A percentile compares a stretch with the other conserved stretches of the same genome.
These are phyloP conservation scores for Cranoglanis bouderius DNA, from an alignment of 2,113 vertebrate genomes.

Conservation along the genomic window DNA sequence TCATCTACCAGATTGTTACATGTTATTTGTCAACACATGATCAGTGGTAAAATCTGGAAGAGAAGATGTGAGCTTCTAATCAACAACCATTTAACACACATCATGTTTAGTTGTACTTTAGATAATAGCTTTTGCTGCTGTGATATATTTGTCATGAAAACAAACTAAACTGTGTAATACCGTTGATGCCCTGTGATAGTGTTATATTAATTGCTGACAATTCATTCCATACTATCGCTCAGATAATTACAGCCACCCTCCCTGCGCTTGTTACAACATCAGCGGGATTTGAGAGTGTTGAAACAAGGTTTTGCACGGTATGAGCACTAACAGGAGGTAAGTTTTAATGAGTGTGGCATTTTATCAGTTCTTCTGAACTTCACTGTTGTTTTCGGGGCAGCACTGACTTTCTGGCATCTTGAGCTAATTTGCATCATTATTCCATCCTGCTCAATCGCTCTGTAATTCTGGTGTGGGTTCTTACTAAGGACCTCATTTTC, in stretches of 20 bases:
- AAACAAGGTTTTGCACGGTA: conserved; percentile 30
- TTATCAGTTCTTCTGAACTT: conserved; percentile 36
- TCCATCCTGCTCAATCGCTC: conserved; percentile 67
- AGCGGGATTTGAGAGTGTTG: neutral
- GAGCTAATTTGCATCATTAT: conserved; percentile 47
- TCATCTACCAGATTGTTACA: neutral
- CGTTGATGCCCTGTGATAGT: conserved; percentile 22
- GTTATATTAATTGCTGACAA: conserved; percentile 12
- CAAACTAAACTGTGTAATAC: conserved; percentile 1
- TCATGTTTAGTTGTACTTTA: conserved; percentile 13
- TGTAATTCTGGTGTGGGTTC: conserved; percentile 41
- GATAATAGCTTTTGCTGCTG: conserved; percentile 23
- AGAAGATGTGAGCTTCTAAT: conserved; percentile 7
- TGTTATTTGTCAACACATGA: conserved; percentile 25
- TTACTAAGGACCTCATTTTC: conserved; percentile 46
- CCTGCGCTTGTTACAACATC: neutral
- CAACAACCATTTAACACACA: conserved; percentile 1
- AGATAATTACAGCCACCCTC: conserved; percentile 2
- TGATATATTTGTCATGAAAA: conserved; percentile 36
- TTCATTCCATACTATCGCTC: neutral
- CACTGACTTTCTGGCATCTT: conserved; percentile 40
- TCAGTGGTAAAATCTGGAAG: neutral
- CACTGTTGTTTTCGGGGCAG: conserved; percentile 16
- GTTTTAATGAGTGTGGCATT: conserved; percentile 37
- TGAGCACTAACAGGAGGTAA: conserved; percentile 7